Conservation (phyloP, 2,113 vertebrate genomes). For the Ciconia stormi region DNA sequence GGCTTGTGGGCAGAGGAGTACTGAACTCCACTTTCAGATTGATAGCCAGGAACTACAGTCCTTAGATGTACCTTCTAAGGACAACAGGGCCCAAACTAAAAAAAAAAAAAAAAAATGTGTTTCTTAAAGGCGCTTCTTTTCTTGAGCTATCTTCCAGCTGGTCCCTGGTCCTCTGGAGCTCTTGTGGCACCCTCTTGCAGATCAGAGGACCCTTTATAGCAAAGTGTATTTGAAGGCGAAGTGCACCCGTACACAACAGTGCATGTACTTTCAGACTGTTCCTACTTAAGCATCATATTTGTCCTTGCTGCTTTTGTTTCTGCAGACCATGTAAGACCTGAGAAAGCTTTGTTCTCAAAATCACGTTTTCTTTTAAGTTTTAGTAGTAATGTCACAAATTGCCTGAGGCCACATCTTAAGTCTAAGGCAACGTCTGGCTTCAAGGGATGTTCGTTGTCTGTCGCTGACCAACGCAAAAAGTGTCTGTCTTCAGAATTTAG, state of each 20-base stretch:
- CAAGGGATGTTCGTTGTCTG: slow-evolving; percentile 15
- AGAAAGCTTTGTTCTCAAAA: slow-evolving; percentile 36
- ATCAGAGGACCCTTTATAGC: background rate
- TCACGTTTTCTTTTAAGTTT: slow-evolving; percentile 1
- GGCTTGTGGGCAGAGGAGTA: background rate
- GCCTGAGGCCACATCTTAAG: slow-evolving; percentile 22
- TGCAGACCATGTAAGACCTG: background rate
- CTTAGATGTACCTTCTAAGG: background rate
- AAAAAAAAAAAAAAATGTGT: too few relatives aligned
- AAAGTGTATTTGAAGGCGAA: background rate
- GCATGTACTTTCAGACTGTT: background rate
- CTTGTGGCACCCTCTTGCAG: background rate
- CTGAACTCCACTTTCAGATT: background rate
- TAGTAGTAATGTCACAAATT: background rate
- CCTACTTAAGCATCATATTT: background rate
- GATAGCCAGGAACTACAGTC: background rate
- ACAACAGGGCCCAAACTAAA: background rate
- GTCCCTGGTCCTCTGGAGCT: background rate
- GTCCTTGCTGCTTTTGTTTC: slow-evolving; percentile 48
- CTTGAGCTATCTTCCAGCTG: background rate
- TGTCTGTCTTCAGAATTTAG: slow-evolving; percentile 64
- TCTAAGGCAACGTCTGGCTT: background rate
- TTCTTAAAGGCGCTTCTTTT: background rate
- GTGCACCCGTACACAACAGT: background rate
- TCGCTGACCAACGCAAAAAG: slow-evolving; percentile 26